Base-by-base conservation (phyloP, 2,113 vertebrate genomes). In the Lanius collurio region DNA sequence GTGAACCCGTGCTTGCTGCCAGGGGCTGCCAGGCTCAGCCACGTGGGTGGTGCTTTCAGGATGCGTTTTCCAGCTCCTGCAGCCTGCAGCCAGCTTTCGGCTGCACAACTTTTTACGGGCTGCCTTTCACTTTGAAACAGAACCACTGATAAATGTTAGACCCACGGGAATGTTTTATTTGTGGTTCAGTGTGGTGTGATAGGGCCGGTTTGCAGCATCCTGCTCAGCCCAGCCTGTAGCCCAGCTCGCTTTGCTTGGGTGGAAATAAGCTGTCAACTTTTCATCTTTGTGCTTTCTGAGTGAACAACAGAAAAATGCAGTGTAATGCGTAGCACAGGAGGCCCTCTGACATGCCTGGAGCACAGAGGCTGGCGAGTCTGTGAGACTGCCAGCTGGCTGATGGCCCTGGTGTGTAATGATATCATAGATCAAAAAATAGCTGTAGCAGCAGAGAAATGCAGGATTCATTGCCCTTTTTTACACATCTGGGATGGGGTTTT, bases 351-450 rank as follows among this genome's bases (percentile, higher is more conserved):
- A 18, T n/a, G 89, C 89, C 73, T 68, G 91, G 79, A 88, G 86
- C 64, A 3, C 0, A 24, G 67, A 87, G 84, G 64, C 76, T 77
- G 87, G 35, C 2, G 56, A 87, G 60, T 4, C 89, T 49, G 39
- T 81, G 80, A 75, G 52, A 63, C 85, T 3, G 86, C 96, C 95
- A 94, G 95, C 76, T 97, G 96, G 93, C 95, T 78, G 21, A 28
- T 2, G 28, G 94, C 94, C 91, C 86, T 55, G 4, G 13, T 75
- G 86, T 86, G 83, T 90, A 83, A 70, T 95, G 94, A 90, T 93
- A 90, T 86, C 92, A 94, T 68, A 59, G 71, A 93, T 92, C 91
- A 83, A 87, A 87, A 93, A 96, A 94, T 93, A 95, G 94, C 93
- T 92, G 68, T 73, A 81, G 89, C 80, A 70, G 73, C 24, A 90